Evolutionary conservation across 2,797 vertebrate genomes (phyloP).

Genomic region (Myotis findleyi): DNA sequence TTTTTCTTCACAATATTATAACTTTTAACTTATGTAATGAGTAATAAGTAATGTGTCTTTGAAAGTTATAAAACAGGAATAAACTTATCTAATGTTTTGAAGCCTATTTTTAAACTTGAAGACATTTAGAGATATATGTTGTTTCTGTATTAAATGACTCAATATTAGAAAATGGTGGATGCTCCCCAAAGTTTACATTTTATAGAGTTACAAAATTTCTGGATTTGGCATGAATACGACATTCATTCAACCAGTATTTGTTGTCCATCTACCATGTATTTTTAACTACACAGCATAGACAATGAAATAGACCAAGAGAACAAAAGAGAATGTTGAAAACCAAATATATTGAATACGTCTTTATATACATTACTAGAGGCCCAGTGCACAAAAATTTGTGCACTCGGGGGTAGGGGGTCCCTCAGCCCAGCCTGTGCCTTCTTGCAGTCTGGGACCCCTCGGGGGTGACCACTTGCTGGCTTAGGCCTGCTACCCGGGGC

Average conservation of each 20-base stretch:
- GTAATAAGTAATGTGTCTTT: background rate
- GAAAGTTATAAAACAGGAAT: background rate
- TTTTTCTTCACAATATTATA: background rate
- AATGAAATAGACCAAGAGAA: constrained; percentile 13
- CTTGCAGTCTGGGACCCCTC: too few species aligned
- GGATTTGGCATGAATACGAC: background rate
- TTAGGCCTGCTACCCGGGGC: too few species aligned
- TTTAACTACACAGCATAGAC: background rate
- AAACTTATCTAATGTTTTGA: too few species aligned
- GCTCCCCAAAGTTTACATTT: constrained; percentile 36
- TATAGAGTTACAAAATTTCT: background rate
- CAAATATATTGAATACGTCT: background rate
- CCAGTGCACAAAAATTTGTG: too few species aligned
- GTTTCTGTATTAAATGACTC: constrained; percentile 4
- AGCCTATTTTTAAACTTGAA: background rate
- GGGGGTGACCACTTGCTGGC: too few species aligned
- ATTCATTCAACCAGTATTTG: background rate
- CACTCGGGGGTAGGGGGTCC: too few species aligned
- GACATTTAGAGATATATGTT: background rate
- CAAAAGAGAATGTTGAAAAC: background rate
- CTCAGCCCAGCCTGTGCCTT: too few species aligned
- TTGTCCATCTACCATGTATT: background rate
- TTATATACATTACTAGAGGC: background rate
- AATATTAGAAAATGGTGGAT: background rate
- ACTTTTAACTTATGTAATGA: background rate